phyloP scores from a whole-genome alignment of 2,113 vertebrate genomes.

The Mirounga angustirostris region DNA sequence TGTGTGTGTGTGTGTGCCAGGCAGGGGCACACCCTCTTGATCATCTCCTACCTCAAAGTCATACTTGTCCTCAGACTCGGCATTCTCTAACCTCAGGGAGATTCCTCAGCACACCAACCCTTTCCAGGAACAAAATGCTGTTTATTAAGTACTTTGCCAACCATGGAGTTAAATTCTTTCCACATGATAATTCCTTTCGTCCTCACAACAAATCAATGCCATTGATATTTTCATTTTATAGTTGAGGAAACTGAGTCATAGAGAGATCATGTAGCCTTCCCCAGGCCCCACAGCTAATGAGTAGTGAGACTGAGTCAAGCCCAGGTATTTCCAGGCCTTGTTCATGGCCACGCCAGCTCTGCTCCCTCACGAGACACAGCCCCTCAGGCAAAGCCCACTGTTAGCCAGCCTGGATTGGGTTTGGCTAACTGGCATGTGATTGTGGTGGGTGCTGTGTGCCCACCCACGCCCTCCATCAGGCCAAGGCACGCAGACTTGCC shows the following conservation, averaged over 20 bases:
- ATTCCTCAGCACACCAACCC: neutral
- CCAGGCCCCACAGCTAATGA: neutral
- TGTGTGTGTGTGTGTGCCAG: neutral
- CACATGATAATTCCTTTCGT: neutral
- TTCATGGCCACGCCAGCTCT: neutral
- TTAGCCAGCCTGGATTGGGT: too few species aligned
- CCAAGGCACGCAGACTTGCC: too few species aligned
- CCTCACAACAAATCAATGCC: neutral
- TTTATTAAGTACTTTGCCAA: neutral
- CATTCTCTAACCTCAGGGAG: neutral
- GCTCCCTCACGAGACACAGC: too few species aligned
- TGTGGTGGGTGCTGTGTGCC: rapidly evolving
- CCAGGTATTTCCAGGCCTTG: neutral
- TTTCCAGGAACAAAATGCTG: neutral
- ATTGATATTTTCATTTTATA: neutral
- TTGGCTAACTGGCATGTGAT: neutral
- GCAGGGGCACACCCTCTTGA: neutral
- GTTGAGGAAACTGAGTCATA: neutral
- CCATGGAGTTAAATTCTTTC: neutral
- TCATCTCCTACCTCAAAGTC: neutral
- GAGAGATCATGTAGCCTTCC: neutral
- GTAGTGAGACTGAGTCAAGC: neutral
- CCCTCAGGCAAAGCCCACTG: neutral
- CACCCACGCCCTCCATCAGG: neutral
- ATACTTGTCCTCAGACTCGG: rapidly evolving